Evolutionary conservation across 2,113 vertebrate species (phyloP).

Genomic region (Chionis minor): DNA sequence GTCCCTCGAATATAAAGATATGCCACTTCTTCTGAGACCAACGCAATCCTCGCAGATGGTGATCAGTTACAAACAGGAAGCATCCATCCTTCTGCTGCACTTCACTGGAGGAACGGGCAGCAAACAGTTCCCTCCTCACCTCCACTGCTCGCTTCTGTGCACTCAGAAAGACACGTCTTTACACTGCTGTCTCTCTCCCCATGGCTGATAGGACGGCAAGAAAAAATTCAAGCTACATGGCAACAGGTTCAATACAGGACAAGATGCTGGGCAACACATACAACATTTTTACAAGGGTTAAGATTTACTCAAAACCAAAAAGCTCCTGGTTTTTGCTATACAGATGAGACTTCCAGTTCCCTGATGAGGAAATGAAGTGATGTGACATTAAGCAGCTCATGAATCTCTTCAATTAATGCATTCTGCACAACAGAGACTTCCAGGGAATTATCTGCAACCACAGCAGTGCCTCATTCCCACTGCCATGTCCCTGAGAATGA

Average conservation of each 20-base stretch:
- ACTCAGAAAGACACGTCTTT: background rate
- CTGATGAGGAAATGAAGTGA: slow-evolving; percentile 34
- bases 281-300: background rate
- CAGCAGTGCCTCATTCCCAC: slow-evolving; percentile 34
- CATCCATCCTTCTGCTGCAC: background rate
- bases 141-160: background rate
- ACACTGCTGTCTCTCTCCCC: background rate
- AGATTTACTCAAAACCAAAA: background rate
- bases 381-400: slow-evolving; percentile 31
- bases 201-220: background rate
- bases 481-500: slow-evolving; percentile 28
- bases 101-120: background rate
- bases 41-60: background rate
- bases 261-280: background rate
- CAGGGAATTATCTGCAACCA: slow-evolving; percentile 58
- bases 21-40: background rate
- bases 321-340: background rate
- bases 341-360: background rate
- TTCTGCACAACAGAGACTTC: slow-evolving; percentile 38
- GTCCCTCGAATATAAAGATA: background rate
- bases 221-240: background rate
- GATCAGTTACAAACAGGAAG: background rate
- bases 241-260: background rate
- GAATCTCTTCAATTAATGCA: slow-evolving; percentile 58
- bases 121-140: background rate